Evolutionary conservation across 2,113 vertebrate species (phyloP), one percentile per base, ranked within the genome.

Genomic region (Trogon surrucura): DNA sequence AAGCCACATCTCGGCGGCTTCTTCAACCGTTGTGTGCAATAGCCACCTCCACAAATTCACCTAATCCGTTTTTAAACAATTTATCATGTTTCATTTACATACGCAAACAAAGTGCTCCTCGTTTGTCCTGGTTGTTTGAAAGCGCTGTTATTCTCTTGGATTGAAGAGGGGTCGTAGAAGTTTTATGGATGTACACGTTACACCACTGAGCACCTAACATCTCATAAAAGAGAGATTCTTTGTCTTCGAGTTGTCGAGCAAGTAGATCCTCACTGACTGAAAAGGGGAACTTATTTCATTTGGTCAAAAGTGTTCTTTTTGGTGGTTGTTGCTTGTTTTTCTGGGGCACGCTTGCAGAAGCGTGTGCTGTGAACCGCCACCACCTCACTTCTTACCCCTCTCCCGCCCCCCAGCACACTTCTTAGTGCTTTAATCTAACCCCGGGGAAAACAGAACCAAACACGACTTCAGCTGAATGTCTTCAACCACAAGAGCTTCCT

Each of bases 401-500:
- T 41, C 41, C 41, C 10, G 41, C 41, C 41, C n/a, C 16, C 13
- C 0, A 9, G 0, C 77, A 22, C n/a, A 10, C 10, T 61, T 80
- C 21, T 48, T n/a, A 88, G 48, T 1, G 1, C 57, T 94, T 84
- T 32, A 22, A 90, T 64, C 67, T 91, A 77, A 82, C 50, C 84
- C 69, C 29, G 7, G 62, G 70, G 50, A 79, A 86, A 79, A 67
- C 32, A 56, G 72, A 93, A 58, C 36, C 30, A 79, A 90, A 89
- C 77, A 4, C 32, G 30, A 80, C 60, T 53, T 78, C 80, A 84
- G 88, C 82, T 77, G 41, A 45, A 30, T 36, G 50, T 14, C 81
- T 94, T 65, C 0, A 1, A 78, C 88, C 90, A 8, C 90, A 94
- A 71, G 17, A 64, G 77, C 53, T 96, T 97, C 88, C 92, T 93